These are phyloP conservation scores for Geopemphigus sp. DNA, from an alignment of 1,140 invertebrate genomes.

Conservation along the genomic window DNA sequence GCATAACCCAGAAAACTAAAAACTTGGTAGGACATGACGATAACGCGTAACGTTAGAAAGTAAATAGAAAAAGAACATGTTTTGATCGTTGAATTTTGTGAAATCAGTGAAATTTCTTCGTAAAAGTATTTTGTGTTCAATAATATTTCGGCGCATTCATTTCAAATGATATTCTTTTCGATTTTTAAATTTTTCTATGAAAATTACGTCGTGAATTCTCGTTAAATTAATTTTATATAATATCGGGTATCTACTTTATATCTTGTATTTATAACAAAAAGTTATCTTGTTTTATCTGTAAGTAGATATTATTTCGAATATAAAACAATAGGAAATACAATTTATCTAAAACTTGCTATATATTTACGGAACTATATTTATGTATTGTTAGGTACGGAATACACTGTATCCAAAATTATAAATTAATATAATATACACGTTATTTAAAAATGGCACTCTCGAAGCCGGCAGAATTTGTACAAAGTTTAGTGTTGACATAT, in stretches of 20 bases:
- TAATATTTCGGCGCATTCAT: too few species aligned
- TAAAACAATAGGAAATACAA: too few species aligned
- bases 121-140: too few species aligned
- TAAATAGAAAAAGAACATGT: neutral
- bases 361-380: neutral
- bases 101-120: too few species aligned
- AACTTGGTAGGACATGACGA: neutral
- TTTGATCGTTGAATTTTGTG: neutral
- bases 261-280: too few species aligned
- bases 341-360: too few species aligned
- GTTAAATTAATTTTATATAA: neutral
- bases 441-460: conserved; percentile 44
- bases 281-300: too few species aligned
- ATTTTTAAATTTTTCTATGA: neutral
- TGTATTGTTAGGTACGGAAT: neutral
- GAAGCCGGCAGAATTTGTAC: conserved; percentile 34
- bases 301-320: too few species aligned
- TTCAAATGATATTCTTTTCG: too few species aligned
- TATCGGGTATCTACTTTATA: too few species aligned
- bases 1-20: neutral
- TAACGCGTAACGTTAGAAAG: neutral
- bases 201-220: neutral
- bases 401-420: too few species aligned
- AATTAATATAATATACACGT: neutral
- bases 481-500: conserved; percentile 46